Base-by-base conservation (phyloP, 2,888 invertebrate genomes). In the Coelinius sp. region DNA sequence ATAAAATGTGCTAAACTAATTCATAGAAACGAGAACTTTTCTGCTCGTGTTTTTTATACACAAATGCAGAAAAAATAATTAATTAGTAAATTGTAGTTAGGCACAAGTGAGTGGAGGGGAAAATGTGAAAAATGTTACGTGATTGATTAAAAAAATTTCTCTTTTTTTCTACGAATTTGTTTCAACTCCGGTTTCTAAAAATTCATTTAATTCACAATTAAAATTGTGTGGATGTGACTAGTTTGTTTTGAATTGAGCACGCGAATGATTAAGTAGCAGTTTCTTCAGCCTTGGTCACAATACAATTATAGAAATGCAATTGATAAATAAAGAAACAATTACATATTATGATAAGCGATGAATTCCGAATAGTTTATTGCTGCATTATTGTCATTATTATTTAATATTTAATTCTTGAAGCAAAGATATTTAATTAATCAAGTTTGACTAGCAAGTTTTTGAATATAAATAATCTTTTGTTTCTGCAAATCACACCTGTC, bases 291-390 rank as follows among this genome's bases (percentile, higher is more conserved):
- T 79, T 76, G 78, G 75, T 79, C 75, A 78, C 78, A 75, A 80
- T 79, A 78, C 80, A 80, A 75, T 75, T 77, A 77, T 73, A 73
- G 70, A 79, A 80, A 80, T 80, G 80, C 80, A 80, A 80, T 80
- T 78, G 75, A 74, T 71, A 76, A 64, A n/a, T n/a, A n/a, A 38
- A 75, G 67, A 74, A 78, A 59, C 24, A 68, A 68, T 46, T 62
- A 62, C 38, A 69, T 41, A 62, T 73, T 64, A 12, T 71, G 52
- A 67, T 44, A 56, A 73, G 46, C 66, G 56, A 63, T 73, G 62
- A n/a, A n/a, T n/a, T 65, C 66, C 65, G 68, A 66, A 66, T 52
- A 12, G 46, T 41, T 49, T 68, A 71, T 64, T 63, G 22, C 56
- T 44, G 35, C 53, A 24, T 24, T 44, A 53, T 44, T 14, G 52